phyloP scores from a whole-genome alignment of 2,797 vertebrate species.

The Syndactyla subalaris region DNA sequence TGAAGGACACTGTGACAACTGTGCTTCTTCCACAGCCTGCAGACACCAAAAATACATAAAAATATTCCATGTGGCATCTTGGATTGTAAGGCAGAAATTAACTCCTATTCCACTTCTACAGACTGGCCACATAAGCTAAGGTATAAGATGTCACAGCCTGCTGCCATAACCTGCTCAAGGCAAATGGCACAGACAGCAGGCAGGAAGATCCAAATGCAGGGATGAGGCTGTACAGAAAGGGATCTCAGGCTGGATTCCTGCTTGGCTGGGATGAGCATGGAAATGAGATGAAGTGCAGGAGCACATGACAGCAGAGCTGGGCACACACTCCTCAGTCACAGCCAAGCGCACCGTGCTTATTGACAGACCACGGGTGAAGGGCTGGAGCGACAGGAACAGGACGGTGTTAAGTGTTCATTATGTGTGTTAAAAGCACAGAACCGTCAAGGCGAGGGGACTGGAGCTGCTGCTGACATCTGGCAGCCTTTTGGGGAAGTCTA shows the following conservation, averaged over 20 bases:
- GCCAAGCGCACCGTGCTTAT: background rate
- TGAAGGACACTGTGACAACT: background rate
- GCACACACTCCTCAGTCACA: background rate
- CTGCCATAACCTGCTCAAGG: background rate
- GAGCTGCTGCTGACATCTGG: slow-evolving; percentile 4
- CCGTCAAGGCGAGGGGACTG: background rate
- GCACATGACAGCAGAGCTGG: background rate
- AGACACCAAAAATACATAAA: background rate
- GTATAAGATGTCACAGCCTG: background rate
- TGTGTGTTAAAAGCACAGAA: background rate
- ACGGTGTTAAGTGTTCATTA: background rate
- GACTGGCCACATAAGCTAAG: background rate
- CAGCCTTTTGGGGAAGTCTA: slow-evolving; percentile 8
- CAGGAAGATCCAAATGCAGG: background rate
- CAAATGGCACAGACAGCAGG: background rate
- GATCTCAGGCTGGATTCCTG: background rate
- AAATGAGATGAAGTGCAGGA: background rate
- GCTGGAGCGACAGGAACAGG: background rate
- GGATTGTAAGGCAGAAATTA: background rate
- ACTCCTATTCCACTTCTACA: background rate
- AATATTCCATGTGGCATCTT: background rate
- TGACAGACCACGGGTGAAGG: background rate
- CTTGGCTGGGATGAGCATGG: background rate
- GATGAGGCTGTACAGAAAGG: background rate
- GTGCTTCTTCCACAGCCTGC: background rate